Base-by-base conservation (phyloP, 2,113 vertebrate species). In the Variabilichromis moorii region DNA sequence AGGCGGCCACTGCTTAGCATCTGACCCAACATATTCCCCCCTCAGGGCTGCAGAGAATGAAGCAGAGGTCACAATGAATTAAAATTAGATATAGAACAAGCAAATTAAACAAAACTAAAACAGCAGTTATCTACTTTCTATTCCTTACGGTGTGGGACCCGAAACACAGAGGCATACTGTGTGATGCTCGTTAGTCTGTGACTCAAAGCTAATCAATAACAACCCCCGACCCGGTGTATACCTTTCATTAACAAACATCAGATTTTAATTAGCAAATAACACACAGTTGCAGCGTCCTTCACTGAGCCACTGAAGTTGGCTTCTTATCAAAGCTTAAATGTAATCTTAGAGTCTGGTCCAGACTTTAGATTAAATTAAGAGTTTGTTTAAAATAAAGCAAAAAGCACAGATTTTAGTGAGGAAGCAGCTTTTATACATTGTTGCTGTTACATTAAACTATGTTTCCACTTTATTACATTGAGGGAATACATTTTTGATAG, bases 261-360 rank as follows among this genome's bases (percentile, higher is more conserved):
- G 51, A 85, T 86, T 92, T 50, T 88, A 85, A 92, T 85, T 85
- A 42, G 31, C 5, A 28, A 47, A 19, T 21, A 71, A 24, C 3
- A 47, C 68, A 76, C 35, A 3, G 26, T 54, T 54, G 10, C n/a
- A n/a, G 10, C 10, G 2, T 53, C 54, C 21, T 53, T 0, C 61
- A 6, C 51, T 14, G 40, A 50, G 42, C 42, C 11, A 31, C 71
- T 50, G 71, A n/a, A 28, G 54, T 3, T 8, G 11, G 31, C 13
- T 66, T 79, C 63, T 76, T 45, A 82, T 16, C 33, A 63, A 31
- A 12, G 42, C 42, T 26, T 73, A 0, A 81, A 35, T 54, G 26
- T 37, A 35, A 11, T 24, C 71, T 5, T 5, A 47, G n/a, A 79
- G 35, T 28, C 3, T 7, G 12, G 1, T 5, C 11, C 24, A 59